Evolutionary conservation across 1,140 invertebrate genomes (phyloP), one percentile per base, ranked within the genome.

Genomic region (Platyscapa corneri): DNA sequence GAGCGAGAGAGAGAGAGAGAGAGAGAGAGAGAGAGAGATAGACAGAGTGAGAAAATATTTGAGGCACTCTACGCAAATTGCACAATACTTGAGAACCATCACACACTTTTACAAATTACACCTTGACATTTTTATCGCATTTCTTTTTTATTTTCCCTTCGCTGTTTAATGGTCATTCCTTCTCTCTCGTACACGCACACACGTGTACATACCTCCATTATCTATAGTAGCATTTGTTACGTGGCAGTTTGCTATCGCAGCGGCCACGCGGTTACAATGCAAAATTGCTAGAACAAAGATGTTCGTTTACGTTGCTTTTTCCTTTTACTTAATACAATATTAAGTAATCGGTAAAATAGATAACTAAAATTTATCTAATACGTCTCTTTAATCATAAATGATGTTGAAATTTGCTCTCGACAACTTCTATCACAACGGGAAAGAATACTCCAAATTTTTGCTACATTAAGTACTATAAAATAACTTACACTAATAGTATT

Each of bases 121-220:
- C 85, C 42, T 87, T 88, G 86, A 88, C 87, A 81, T 88, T 87
- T 86, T 88, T 86, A 86, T 84, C 82, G 30, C 72, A 76, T 85
- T 79, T 49, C 76, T 85, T 53, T 75, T 85, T 79, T 49, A 72
- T 85, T 53, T 75, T 81, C 83, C 78, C 85, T 60, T 84, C 72
- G 6, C 12, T 46, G 6, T 46, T 12, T 46, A 46, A 5, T 46
- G 6, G 42, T 78, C 60, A 20, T 1, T 74, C 37, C 20, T 37
- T 27, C 20, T 42, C 16, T n/a, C 70, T n/a, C 70, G 39, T n/a
- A 20, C 39, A 30, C 18, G 12, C 5, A 46, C 42, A 46, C 42
- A 6, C 67, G 34, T 23, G 20, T 14, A 20, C 34, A 27, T 10
- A 74, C 76, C 67, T 85, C 79, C 75, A 18, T 56, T 39, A 80